Evolutionary conservation across 2,888 invertebrate genomes (phyloP), one percentile per base, ranked within the genome.

Genomic region (Ennomos fuscantarius): DNA sequence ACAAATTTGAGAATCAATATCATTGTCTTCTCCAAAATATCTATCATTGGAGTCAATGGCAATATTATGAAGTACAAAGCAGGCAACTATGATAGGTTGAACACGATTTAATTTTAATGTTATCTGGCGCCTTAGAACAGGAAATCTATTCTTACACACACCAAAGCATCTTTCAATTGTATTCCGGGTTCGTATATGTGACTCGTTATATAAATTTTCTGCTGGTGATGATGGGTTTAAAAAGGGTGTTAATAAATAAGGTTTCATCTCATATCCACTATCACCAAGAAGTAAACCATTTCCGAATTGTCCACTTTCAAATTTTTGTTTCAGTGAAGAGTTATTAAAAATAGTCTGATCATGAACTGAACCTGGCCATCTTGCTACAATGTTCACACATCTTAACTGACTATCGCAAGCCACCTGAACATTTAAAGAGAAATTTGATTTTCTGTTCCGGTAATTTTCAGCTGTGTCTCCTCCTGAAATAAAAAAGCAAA

Each of bases 131-230:
- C 59, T 51, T 9, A 62, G 57, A n/a, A 62, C 64, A 66, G 60
- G 62, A 59, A 65, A 65, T 33, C 59, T 56, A 46, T 59, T 57
- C 39, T 65, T 63, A 10, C 59, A 55, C 5, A 65, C 64, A n/a
- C 60, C 64, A 57, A 62, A 60, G 43, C 62, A 62, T 50, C 61
- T 55, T 53, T 62, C 56, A 39, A 62, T 39, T 9, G 52, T 41
- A 52, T 64, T 61, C 10, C 62, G 47, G 10, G 60, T 62, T 43
- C 55, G 9, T 32, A 60, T 63, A n/a, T 63, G 56, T 13, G 63
- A 52, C 41, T 49, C 50, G 39, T 63, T 63, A 35, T 57, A 65
- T 49, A 55, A 43, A 39, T 65, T 51, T 58, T 65, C 56, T 50
- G 46, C 55, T 8, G 47, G 44, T n/a, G 59, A 41, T 37, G 47